Evolutionary conservation across 2,797 vertebrate genomes (phyloP).

Genomic region (Pampus argenteus): DNA sequence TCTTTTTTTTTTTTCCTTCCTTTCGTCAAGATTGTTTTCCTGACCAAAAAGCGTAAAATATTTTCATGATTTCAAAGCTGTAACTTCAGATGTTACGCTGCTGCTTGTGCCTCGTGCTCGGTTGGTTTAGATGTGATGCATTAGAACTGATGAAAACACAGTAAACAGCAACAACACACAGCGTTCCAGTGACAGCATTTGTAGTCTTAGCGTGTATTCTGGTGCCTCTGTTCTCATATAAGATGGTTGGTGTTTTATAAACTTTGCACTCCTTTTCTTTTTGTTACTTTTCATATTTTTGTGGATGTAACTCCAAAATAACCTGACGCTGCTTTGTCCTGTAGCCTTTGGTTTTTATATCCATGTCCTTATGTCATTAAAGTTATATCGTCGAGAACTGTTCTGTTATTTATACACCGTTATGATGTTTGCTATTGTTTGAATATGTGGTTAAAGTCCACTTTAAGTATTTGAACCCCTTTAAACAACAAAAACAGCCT

Average conservation of each 20-base stretch:
- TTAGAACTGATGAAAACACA: conserved; percentile 4
- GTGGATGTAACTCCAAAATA: not conserved
- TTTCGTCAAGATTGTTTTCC: conserved; percentile 22
- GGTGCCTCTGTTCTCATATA: not conserved
- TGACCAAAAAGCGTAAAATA: conserved; percentile 8
- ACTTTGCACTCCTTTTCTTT: not conserved
- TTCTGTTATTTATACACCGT: no score
- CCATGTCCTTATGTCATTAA: not conserved
- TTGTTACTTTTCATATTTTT: not conserved
- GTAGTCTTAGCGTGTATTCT: not conserved
- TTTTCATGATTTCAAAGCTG: conserved; percentile 8
- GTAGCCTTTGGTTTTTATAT: not conserved
- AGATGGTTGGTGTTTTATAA: not conserved
- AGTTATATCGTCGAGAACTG: not conserved
- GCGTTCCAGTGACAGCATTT: not conserved
- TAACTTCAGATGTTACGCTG: conserved; percentile 1
- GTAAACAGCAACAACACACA: not conserved
- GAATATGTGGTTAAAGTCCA: not conserved
- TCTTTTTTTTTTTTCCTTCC: not conserved
- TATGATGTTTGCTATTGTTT: no score
- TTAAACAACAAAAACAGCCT: not conserved
- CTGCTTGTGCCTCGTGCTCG: not conserved
- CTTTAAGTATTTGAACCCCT: not conserved
- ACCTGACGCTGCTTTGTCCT: not conserved
- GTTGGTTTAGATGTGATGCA: not conserved